Evolutionary conservation across 2,113 vertebrate genomes (phyloP).

Genomic region (Meleagris gallopavo): DNA sequence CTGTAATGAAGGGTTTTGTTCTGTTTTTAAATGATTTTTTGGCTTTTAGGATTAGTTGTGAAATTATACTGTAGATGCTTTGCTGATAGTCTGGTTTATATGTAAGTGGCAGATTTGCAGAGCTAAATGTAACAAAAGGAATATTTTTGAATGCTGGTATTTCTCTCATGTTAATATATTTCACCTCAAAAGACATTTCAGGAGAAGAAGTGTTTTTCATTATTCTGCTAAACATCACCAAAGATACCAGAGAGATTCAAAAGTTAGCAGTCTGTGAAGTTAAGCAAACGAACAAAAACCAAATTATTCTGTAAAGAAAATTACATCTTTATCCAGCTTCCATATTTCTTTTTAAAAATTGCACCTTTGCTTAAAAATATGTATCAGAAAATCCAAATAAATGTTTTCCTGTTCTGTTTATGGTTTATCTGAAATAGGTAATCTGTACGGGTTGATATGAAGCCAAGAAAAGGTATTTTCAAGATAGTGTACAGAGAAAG

Average conservation of each 20-base stretch:
- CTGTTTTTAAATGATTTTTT: neutral
- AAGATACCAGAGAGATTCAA: neutral
- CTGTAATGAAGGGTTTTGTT: neutral
- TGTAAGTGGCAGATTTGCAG: neutral
- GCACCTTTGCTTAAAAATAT: neutral
- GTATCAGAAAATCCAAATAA: neutral
- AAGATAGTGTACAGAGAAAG: neutral
- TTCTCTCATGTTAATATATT: neutral
- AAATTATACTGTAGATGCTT: neutral
- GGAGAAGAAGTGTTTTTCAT: neutral
- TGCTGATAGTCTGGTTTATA: neutral
- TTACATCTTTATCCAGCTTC: neutral
- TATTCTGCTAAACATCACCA: neutral
- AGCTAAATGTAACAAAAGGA: neutral
- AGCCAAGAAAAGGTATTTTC: conserved; percentile 14
- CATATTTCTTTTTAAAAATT: neutral
- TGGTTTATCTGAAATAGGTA: neutral
- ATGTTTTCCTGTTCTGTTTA: neutral
- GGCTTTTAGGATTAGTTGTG: neutral
- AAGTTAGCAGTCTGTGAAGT: neutral
- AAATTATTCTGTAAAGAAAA: neutral
- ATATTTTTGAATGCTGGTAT: neutral
- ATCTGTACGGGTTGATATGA: neutral
- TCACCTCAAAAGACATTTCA: neutral
- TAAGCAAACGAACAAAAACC: neutral